Base-by-base conservation (phyloP, 2,113 vertebrate species). In the Paralichthys olivaceus region DNA sequence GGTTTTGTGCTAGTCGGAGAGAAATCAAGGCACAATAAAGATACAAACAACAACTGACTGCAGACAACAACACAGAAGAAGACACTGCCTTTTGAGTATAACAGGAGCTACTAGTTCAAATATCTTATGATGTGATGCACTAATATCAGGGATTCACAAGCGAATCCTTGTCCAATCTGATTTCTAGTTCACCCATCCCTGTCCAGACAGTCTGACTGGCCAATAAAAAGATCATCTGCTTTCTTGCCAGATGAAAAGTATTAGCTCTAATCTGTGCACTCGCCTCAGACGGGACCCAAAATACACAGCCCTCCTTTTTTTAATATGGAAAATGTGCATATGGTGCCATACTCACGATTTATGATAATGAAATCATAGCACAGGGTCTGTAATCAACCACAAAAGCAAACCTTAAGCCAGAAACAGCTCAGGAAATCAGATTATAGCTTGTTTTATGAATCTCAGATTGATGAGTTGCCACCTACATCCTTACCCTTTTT, bases 271-370 rank as follows among this genome's bases (percentile, higher is more conserved):
- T 90, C 84, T 87, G 71, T 66, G 45, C n/a, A 20, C 67, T 71
- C 20, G 28, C 37, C 55, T 77, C 60, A 66, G 59, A 69, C 25
- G 43, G 58, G 55, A 75, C 84, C 73, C 80, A 83, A 83, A 79
- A 79, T 55, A 81, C 64, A 69, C 69, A 62, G 53, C 2, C 28
- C 60, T 62, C 3, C 25, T 67, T 82, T 86, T 88, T 87, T 88
- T 87, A 87, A 89, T 89, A 76, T 91, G 90, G 89, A 93, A 93
- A 93, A 89, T 84, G 55, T 74, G 80, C 53, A 55, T 75, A 53
- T 66, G 51, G 55, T 88, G 79, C 68, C 77, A 69, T 80, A 81
- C 37, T 79, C 60, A 59, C 66, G 80, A 84, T 53, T n/a, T 53
- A 53, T 53, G 49, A n/a, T 53, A 53, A 53, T 53, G 49, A 20